phyloP scores from a whole-genome alignment of 1,140 invertebrate species.

The Sitobion miscanthi region DNA sequence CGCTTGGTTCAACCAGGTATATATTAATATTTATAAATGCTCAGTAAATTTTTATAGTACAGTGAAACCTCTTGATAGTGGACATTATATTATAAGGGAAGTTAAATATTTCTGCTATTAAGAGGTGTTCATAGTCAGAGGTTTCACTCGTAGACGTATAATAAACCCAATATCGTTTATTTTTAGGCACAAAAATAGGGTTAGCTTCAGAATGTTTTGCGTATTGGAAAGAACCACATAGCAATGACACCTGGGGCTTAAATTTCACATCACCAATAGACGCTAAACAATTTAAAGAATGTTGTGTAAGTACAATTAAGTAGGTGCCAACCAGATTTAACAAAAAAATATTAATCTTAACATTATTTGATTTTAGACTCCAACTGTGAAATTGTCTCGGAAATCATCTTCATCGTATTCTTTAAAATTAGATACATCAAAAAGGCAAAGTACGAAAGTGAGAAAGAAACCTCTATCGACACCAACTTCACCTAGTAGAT shows the following conservation, averaged over 20 bases:
- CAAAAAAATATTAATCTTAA: not conserved
- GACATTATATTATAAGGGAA: not conserved
- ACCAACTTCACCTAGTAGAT: constrained; percentile 88
- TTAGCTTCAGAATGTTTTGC: constrained; percentile 98
- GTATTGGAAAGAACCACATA: constrained; percentile 97
- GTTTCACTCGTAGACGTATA: not conserved
- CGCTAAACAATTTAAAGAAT: constrained; percentile 95
- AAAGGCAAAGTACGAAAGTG: constrained; percentile 79
- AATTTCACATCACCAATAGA: constrained; percentile 97
- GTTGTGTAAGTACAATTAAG: constrained; percentile 84
- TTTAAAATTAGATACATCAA: constrained; percentile 85
- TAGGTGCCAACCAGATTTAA: not conserved
- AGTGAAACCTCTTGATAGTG: not conserved
- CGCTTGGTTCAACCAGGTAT: constrained; percentile 94
- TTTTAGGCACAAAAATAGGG: constrained; percentile 89
- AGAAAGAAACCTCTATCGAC: constrained; percentile 90
- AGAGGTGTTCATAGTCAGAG: not conserved
- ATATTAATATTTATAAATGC: not conserved
- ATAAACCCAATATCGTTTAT: constrained; percentile 42
- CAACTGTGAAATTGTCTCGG: constrained; percentile 95
- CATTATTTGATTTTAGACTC: constrained; percentile 73
- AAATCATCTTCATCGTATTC: constrained; percentile 97
- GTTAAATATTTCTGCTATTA: not conserved
- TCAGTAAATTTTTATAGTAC: not conserved
- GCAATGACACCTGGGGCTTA: constrained; percentile 97